Evolutionary conservation across 2,888 invertebrate genomes (phyloP).

Genomic region (Andrena fulva): DNA sequence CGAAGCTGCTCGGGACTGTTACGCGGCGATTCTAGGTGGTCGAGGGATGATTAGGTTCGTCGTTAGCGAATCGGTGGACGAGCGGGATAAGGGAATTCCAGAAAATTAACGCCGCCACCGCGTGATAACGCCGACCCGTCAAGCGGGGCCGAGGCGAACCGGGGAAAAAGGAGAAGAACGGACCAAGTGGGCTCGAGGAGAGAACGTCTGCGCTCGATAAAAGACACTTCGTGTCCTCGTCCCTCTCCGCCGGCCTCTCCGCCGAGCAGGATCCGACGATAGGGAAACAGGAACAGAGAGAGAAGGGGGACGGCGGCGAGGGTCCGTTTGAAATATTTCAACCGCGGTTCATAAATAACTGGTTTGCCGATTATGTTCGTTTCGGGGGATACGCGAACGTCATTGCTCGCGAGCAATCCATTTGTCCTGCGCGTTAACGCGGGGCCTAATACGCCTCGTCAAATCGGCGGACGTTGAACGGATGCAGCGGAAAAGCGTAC

Average conservation of each 20-base stretch:
- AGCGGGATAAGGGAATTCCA: conserved; percentile 17
- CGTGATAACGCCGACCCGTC: conserved; percentile 48
- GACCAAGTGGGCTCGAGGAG: conserved; percentile 38
- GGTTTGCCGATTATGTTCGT: conserved; percentile 51
- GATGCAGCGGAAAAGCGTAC: too few relatives aligned
- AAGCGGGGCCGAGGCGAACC: conserved; percentile 12
- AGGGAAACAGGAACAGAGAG: not conserved
- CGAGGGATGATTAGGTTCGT: not conserved
- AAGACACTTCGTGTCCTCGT: conserved; percentile 48
- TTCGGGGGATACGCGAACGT: conserved; percentile 11
- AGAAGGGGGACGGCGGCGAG: conserved; percentile 2
- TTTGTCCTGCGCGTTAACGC: not conserved
- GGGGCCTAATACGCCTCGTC: not conserved
- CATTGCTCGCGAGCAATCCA: conserved; percentile 21
- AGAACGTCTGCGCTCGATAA: conserved; percentile 59
- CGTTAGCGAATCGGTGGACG: not conserved
- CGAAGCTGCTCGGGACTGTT: not conserved
- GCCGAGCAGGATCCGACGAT: conserved; percentile 2
- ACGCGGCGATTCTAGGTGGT: not conserved
- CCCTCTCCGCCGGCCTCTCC: conserved; percentile 2
- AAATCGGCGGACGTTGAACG: too few relatives aligned
- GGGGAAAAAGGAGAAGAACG: conserved; percentile 1
- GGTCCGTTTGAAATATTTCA: conserved; percentile 48
- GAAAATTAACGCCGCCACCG: conserved; percentile 24
- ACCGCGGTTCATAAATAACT: conserved; percentile 54